A percentile compares a stretch with the other conserved stretches of the same genome.
These are phyloP conservation scores for Poeciliopsis occidentalis DNA, from an alignment of 2,113 vertebrate species.

Conservation along the genomic window DNA sequence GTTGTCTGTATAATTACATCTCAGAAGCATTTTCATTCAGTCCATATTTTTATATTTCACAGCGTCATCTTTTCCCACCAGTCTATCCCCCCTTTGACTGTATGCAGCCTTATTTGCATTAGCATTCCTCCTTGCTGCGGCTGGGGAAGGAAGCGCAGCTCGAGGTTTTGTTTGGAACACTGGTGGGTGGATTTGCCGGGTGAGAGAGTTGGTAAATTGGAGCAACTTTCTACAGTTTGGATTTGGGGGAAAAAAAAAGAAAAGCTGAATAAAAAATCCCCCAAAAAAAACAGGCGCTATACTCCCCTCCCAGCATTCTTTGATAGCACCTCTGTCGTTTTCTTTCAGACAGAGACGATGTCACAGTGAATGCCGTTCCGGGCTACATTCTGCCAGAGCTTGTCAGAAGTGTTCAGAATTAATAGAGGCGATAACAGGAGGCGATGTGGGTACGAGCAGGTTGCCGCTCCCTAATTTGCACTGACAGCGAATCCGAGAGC, in stretches of 20 bases:
- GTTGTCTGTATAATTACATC: constrained; percentile 27
- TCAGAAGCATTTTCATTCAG: constrained; percentile 25
- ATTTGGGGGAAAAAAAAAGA: background rate
- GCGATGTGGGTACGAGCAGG: constrained; percentile 19
- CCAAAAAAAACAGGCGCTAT: background rate
- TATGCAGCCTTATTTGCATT: constrained; percentile 48
- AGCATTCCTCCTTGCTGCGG: constrained; percentile 30
- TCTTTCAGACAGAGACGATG: constrained; percentile 10
- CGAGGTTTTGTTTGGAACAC: constrained; percentile 34
- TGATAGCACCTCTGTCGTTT: constrained; percentile 34
- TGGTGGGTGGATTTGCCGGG: constrained; percentile 33
- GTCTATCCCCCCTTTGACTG: constrained; percentile 19
- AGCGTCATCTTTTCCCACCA: constrained; percentile 16
- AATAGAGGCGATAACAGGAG: constrained; percentile 35
- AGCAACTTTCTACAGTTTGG: constrained; percentile 27
- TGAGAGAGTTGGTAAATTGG: constrained; percentile 25
- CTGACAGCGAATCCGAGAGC: constrained; percentile 30
- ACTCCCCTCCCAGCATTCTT: constrained; percentile 19
- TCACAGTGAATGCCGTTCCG: constrained; percentile 15
- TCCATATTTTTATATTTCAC: constrained; percentile 17
- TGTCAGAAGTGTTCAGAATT: constrained; percentile 57
- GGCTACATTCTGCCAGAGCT: constrained; percentile 43
- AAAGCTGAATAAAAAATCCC: background rate
- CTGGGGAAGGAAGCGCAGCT: constrained; percentile 12
- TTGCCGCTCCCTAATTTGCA: constrained; percentile 30